These are phyloP conservation scores for Penaeus japonicus DNA, from an alignment of 1,140 invertebrate species.

Conservation along the genomic window DNA sequence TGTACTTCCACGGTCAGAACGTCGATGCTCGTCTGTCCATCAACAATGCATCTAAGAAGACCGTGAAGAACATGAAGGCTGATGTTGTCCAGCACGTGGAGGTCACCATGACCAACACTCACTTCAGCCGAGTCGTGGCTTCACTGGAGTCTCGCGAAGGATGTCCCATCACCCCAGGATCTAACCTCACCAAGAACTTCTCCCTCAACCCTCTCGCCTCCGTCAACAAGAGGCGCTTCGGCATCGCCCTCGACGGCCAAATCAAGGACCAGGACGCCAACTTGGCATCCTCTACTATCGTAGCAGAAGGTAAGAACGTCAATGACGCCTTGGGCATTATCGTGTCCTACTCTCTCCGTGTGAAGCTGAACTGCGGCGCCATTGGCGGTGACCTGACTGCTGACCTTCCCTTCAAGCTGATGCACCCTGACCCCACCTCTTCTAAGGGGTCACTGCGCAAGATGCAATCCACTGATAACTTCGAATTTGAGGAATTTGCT, in stretches of 20 bases:
- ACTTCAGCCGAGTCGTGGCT: constrained; percentile 87
- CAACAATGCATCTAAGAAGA: constrained; percentile 87
- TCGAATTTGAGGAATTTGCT: constrained; percentile 83
- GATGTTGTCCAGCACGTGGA: constrained; percentile 89
- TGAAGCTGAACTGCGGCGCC: constrained; percentile 88
- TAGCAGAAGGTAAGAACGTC: constrained; percentile 80
- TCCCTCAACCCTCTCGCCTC: constrained; percentile 84
- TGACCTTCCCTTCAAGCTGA: constrained; percentile 88
- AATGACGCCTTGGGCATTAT: constrained; percentile 88
- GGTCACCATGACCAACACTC: constrained; percentile 90
- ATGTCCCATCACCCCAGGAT: constrained; percentile 88
- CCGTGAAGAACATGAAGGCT: constrained; percentile 83
- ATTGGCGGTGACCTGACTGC: constrained; percentile 86
- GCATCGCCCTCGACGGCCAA: constrained; percentile 85
- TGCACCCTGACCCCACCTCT: constrained; percentile 71
- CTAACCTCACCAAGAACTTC: constrained; percentile 86
- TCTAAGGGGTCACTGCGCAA: constrained; percentile 70
- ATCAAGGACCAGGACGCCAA: constrained; percentile 91
- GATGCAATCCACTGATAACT: constrained; percentile 79
- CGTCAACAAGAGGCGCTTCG: constrained; percentile 80
- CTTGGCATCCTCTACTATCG: constrained; percentile 86
- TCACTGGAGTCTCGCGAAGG: constrained; percentile 88
- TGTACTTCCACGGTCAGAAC: constrained; percentile 95
- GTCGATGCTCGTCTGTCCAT: constrained; percentile 82
- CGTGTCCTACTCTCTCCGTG: constrained; percentile 87